phyloP scores from a whole-genome alignment of 2,797 vertebrate genomes.

The Hafferia zeledoni region DNA sequence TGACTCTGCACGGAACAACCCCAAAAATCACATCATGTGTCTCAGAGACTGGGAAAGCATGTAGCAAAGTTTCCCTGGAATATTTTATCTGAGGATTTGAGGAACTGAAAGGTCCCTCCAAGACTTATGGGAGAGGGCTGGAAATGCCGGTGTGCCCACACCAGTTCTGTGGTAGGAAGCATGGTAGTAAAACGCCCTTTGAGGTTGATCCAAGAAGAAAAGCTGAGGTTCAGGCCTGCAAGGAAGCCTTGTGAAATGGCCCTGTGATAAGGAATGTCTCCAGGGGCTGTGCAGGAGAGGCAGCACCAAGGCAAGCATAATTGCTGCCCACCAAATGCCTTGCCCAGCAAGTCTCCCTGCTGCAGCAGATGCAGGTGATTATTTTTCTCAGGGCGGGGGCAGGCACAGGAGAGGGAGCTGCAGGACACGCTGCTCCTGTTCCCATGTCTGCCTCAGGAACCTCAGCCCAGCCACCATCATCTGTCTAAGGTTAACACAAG shows the following conservation, averaged over 20 bases:
- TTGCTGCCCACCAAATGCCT: neutral
- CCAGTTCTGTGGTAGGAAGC: neutral
- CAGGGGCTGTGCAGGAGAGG: neutral
- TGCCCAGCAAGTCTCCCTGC: neutral
- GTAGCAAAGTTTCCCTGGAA: neutral
- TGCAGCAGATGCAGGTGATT: neutral
- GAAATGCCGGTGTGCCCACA: neutral
- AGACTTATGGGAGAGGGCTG: neutral
- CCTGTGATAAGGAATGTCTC: rapidly evolving
- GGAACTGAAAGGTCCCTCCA: neutral
- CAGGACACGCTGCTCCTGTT: rapidly evolving
- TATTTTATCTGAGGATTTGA: neutral
- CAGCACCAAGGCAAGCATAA: neutral
- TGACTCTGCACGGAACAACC: neutral
- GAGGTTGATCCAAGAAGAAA: neutral
- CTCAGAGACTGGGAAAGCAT: neutral
- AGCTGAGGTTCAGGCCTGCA: neutral
- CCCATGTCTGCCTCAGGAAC: neutral
- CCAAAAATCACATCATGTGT: neutral
- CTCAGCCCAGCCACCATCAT: neutral
- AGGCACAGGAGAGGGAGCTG: neutral
- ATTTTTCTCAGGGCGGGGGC: rapidly evolving
- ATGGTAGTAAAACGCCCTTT: neutral
- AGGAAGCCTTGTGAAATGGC: neutral
- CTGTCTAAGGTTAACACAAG: neutral